Base-by-base conservation (phyloP, 1,140 invertebrate species). In the Portunus trituberculatus region DNA sequence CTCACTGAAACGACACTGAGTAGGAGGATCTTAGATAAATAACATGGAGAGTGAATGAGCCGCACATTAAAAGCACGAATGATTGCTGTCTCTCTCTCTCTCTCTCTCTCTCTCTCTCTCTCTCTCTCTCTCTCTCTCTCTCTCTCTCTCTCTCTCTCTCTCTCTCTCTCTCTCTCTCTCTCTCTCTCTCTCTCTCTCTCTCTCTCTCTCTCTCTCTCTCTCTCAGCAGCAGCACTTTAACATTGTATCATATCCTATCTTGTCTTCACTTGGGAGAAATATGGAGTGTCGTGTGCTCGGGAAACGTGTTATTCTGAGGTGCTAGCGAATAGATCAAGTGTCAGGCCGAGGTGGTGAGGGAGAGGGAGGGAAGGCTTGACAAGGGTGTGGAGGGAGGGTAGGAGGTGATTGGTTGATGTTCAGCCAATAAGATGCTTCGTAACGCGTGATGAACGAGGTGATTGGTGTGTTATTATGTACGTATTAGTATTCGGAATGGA, bases 251-350 rank as follows among this genome's bases (percentile, higher is more conserved):
- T 76, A n/a, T 20, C 67, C 67, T 8, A n/a, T 8, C 67, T 20
- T 76, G 67, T 76, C 67, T 76, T 12, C 67, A 76, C 67, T 76
- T 7, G n/a, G 67, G 67, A 76, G 20, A n/a, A n/a, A 76, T 76
- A 76, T 76, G 67, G 25, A 76, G 67, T 76, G 67, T 76, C 67
- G 67, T 76, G 67, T 76, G 67, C 20, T n/a, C 16, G 25, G 20
- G n/a, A 76, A 76, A 25, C 67, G 67, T 76, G 67, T 76, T 76
- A 76, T 76, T 76, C 67, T 20, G 67, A 76, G 67, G 67, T 76
- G 67, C 20, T 25, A 20, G 20, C 16, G 67, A n/a, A 76, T 76
- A 76, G 67, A 76, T 76, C 67, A 76, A 20, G 67, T 76, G 67
- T 76, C 67, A 76, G n/a, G 67, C 12, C 12, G 67, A 76, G 67